Evolutionary conservation across 2,888 invertebrate species (phyloP).

Genomic region (Trichacis sp.): DNA sequence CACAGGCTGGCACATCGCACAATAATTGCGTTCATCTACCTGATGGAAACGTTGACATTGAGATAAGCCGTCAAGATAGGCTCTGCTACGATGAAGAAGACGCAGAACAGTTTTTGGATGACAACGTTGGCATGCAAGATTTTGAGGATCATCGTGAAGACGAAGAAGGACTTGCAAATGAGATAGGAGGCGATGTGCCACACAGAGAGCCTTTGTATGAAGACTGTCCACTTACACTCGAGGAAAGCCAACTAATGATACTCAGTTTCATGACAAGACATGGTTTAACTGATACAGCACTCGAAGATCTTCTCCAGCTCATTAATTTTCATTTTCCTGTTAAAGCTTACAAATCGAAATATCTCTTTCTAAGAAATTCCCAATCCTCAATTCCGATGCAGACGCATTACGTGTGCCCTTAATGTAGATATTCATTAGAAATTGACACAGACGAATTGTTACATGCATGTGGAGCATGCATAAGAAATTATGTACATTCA

Average conservation of each 20-base stretch:
- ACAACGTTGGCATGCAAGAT: no score
- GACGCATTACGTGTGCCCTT: constrained; percentile 10
- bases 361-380: constrained; percentile 12
- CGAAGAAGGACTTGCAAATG: no score
- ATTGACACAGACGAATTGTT: not conserved
- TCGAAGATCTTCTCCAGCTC: constrained; percentile 8
- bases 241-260: constrained; percentile 16
- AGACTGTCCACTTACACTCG: not conserved
- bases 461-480: no score
- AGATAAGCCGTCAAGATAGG: no score
- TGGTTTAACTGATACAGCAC: constrained; percentile 1
- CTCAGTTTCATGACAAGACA: constrained; percentile 9
- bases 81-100: no score
- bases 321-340: constrained; percentile 17
- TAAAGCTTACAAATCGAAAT: constrained; percentile 5
- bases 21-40: no score
- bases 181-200: no score
- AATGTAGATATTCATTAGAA: constrained; percentile 7
- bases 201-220: not conserved
- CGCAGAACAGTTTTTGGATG: no score
- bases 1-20: no score
- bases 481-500: not conserved
- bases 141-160: no score
- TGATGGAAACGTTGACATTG: no score
- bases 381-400: not conserved